These are phyloP conservation scores for Pemphigus obesinymphae DNA, from an alignment of 1,140 invertebrate species.

Conservation along the genomic window DNA sequence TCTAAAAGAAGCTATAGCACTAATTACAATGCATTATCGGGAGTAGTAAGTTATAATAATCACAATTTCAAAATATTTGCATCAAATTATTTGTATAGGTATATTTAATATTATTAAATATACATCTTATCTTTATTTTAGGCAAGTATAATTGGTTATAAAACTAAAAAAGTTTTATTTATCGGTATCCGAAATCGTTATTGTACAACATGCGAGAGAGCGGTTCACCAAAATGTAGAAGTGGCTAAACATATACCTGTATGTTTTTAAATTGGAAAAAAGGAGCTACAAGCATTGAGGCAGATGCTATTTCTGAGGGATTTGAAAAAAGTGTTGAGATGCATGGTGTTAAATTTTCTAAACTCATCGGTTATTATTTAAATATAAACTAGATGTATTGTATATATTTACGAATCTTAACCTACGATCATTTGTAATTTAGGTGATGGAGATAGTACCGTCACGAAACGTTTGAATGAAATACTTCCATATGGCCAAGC, in stretches of 20 bases:
- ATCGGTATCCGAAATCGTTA: conserved; percentile 52
- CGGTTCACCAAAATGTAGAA: not conserved
- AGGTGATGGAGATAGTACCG: conserved; percentile 1
- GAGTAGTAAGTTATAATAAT: too few relatives aligned
- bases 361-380: conserved; percentile 25
- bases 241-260: conserved; percentile 13
- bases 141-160: conserved; percentile 47
- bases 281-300: too few relatives aligned
- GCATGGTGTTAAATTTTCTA: too few relatives aligned
- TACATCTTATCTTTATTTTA: not conserved
- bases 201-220: conserved; percentile 47
- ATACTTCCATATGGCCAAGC: not conserved
- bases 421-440: not conserved
- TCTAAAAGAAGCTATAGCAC: not conserved
- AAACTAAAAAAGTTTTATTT: too few relatives aligned
- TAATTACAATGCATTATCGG: not conserved
- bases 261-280: conserved; percentile 45
- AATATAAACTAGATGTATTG: too few relatives aligned
- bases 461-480: not conserved
- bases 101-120: too few relatives aligned
- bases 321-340: conserved; percentile 41
- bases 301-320: conserved; percentile 47
- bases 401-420: too few relatives aligned
- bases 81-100: too few relatives aligned
- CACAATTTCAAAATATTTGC: too few relatives aligned